Base-by-base conservation (phyloP, 2,888 invertebrate species). In the Conomelus anceps region DNA sequence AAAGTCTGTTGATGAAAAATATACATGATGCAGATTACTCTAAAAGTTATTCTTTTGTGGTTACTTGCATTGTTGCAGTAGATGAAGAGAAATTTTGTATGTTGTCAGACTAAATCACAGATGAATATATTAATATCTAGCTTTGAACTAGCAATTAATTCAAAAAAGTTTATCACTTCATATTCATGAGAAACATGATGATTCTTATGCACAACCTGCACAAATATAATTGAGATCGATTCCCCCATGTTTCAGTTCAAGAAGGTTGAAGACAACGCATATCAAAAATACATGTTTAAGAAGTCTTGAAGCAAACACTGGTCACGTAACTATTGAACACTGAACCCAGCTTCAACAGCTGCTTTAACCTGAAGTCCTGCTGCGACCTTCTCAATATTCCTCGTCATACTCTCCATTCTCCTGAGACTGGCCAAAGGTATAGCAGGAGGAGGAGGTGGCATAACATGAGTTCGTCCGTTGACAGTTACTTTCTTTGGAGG, bases 371-470 rank as follows among this genome's bases (percentile, higher is more conserved):
- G 90, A 20, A 92, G 90, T 17, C 92, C 92, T 4, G 92, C 92
- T 7, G 92, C 92, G 3, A 92, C 92, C 86, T 92, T 92, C 86
- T 92, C 92, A 26, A 92, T 92, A 89, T 92, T 92, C 88, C 91
- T 92, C 22, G 92, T 92, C 91, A 92, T 92, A 13, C 90, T 89
- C 89, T 91, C 91, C 90, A 91, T 91, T 63, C 92, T 91, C 84
- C 91, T 89, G 87, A 92, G 91, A 7, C 91, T 91, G 29, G 91
- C 91, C n/a, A 92, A 87, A 1, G 92, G 91, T 1, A 91, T 88
- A 34, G 89, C 90, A 0, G 91, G 91, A 4, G 91, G 91, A 20
- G 91, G 90, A 23, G 90, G 90, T n/a, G 90, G 90, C 11, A 89
- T 88, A 1, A 24, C 85, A 11, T 23, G 29, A 17, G 17, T 20